These are phyloP conservation scores for Aphelinus atriplicis DNA, from an alignment of 1,140 invertebrate species.

Conservation along the genomic window DNA sequence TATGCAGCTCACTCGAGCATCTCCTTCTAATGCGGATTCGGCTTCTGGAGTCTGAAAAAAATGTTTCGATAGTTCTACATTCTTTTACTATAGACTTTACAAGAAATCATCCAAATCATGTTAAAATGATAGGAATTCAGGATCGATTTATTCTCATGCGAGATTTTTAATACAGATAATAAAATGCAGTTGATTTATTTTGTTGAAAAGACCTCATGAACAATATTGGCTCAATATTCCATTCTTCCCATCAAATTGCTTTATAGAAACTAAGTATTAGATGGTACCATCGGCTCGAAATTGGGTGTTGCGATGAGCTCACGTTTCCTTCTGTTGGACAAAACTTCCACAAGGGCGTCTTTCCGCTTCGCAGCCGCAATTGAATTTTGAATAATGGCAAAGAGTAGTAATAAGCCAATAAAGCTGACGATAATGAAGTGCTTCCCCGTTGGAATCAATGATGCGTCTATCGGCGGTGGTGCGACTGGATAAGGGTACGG, in stretches of 20 bases:
- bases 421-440: conserved; percentile 61
- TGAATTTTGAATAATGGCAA: conserved; percentile 62
- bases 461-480: conserved; percentile 43
- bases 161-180: too few species aligned
- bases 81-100: too few species aligned
- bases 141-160: too few species aligned
- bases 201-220: too few species aligned
- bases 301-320: conserved; percentile 41
- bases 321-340: conserved; percentile 54
- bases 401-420: conserved; percentile 60
- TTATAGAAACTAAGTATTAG: background rate
- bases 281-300: conserved; percentile 4
- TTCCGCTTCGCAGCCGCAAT: conserved; percentile 55
- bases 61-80: too few species aligned
- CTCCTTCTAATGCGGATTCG: conserved; percentile 53
- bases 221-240: too few species aligned
- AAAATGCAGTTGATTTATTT: too few species aligned
- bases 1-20: conserved; percentile 58
- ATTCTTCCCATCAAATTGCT: too few species aligned
- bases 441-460: conserved; percentile 55
- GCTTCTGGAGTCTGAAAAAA: conserved; percentile 54
- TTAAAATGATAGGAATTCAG: too few species aligned
- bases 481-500: conserved; percentile 43
- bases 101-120: too few species aligned
- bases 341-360: conserved; percentile 52